Percentiles rank a stretch among this genome's conserved stretches.
Evolutionary conservation across 2,113 vertebrate species (phyloP).

Genomic region (Mastomys coucha): DNA sequence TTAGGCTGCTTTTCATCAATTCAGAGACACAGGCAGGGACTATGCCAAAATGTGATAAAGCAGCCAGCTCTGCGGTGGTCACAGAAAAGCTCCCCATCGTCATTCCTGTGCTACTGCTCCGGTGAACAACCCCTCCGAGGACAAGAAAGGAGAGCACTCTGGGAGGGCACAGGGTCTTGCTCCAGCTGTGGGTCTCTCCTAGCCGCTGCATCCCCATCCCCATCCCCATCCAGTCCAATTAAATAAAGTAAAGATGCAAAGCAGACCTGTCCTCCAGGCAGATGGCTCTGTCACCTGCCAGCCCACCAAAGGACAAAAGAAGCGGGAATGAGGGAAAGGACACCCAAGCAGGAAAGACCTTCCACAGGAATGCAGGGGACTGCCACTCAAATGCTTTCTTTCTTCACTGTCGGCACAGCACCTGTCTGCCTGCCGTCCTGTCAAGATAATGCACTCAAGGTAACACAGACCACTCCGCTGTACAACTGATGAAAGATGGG

Average conservation of each 20-base stretch:
- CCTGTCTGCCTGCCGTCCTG: background rate
- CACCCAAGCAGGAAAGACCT: background rate
- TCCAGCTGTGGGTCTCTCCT: background rate
- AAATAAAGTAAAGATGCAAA: background rate
- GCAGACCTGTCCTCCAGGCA: background rate
- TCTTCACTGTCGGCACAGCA: rapidly evolving
- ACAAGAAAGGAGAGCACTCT: rapidly evolving
- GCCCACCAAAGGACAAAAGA: background rate
- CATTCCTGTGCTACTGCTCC: background rate
- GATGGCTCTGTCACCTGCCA: background rate
- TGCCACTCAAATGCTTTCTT: background rate
- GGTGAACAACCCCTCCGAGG: background rate
- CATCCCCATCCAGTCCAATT: background rate
- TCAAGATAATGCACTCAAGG: constrained; percentile 17
- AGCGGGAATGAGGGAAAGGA: background rate
- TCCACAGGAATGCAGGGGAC: rapidly evolving
- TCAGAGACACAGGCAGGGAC: background rate
- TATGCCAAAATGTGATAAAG: background rate
- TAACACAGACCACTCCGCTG: constrained; percentile 57
- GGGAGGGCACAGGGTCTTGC: background rate
- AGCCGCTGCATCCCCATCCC: rapidly evolving
- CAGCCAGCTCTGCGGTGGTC: background rate
- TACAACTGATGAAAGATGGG: background rate
- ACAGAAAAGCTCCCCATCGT: rapidly evolving
- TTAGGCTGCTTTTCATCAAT: background rate